Evolutionary conservation across 2,888 invertebrate genomes (phyloP).

Genomic region (Scaptomyza flava): DNA sequence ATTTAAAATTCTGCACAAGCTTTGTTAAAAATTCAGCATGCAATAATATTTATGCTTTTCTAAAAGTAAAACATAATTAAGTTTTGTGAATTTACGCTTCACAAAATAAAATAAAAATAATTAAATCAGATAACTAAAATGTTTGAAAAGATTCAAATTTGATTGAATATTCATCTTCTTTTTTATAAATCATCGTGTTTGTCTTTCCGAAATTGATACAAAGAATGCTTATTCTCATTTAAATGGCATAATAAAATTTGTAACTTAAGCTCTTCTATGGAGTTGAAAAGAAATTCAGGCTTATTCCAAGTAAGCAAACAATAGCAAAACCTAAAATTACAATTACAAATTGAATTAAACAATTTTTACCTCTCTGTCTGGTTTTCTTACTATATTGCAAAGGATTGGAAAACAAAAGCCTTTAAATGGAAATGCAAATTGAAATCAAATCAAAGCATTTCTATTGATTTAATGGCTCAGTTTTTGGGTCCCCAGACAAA

Average conservation of each 20-base stretch:
- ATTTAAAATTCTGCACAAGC: background rate
- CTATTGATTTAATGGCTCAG: conserved; percentile 53
- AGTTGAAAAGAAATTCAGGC: background rate
- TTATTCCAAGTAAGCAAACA: background rate
- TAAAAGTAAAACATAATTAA: background rate
- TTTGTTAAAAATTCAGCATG: background rate
- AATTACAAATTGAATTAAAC: conserved; percentile 10
- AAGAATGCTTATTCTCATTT: background rate
- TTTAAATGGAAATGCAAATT: conserved; percentile 29
- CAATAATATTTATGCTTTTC: background rate
- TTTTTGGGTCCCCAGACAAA: background rate
- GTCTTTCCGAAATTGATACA: background rate
- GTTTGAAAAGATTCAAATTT: too few relatives aligned
- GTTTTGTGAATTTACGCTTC: background rate
- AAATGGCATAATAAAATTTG: background rate
- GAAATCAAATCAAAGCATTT: conserved; percentile 54
- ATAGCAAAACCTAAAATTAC: background rate
- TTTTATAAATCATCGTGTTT: background rate
- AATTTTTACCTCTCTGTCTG: background rate
- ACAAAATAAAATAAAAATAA: background rate
- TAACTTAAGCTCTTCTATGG: background rate
- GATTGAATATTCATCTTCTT: too few relatives aligned
- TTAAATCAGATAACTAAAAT: background rate
- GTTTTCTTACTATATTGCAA: background rate
- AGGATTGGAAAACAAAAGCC: conserved; percentile 1